Evolutionary conservation across 1,140 invertebrate species (phyloP).

Genomic region (Gonatopus flavifemur): DNA sequence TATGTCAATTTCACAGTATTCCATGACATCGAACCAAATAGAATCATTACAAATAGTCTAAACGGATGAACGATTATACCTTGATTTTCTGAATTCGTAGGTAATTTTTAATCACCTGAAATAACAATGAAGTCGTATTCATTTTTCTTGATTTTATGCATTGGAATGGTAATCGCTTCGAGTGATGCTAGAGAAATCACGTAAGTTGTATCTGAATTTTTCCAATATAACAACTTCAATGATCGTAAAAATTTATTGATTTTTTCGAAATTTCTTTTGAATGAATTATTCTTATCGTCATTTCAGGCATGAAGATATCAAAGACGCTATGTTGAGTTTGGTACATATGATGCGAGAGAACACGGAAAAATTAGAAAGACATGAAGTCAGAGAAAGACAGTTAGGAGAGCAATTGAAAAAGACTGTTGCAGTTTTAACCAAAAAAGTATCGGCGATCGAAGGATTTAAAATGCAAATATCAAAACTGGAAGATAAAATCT

Average conservation of each 20-base stretch:
- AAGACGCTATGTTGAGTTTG: conserved; percentile 77
- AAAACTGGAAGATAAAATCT: conserved; percentile 68
- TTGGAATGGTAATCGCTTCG: conserved; percentile 15
- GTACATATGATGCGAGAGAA: conserved; percentile 78
- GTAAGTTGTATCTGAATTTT: conserved; percentile 30
- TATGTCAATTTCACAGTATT: background rate
- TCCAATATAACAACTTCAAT: background rate
- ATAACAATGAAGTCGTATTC: conserved; percentile 29
- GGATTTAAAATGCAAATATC: conserved; percentile 66
- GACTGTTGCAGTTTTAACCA: conserved; percentile 69
- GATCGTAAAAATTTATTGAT: background rate
- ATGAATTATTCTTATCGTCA: conserved; percentile 9
- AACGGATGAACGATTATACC: conserved; percentile 5
- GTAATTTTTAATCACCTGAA: background rate
- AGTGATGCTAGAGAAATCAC: conserved; percentile 34
- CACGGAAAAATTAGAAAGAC: conserved; percentile 81
- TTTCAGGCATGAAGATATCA: conserved; percentile 77
- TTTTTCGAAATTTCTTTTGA: background rate
- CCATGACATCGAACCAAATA: background rate
- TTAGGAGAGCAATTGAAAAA: conserved; percentile 79
- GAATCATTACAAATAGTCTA: background rate
- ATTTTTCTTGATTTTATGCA: conserved; percentile 21
- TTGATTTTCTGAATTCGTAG: conserved; percentile 14
- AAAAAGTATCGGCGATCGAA: conserved; percentile 70
- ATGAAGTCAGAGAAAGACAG: conserved; percentile 78